Percentiles rank a stretch among this genome's conserved stretches.
Conservation (phyloP, 2,888 invertebrate species). For the Nebria salina region DNA sequence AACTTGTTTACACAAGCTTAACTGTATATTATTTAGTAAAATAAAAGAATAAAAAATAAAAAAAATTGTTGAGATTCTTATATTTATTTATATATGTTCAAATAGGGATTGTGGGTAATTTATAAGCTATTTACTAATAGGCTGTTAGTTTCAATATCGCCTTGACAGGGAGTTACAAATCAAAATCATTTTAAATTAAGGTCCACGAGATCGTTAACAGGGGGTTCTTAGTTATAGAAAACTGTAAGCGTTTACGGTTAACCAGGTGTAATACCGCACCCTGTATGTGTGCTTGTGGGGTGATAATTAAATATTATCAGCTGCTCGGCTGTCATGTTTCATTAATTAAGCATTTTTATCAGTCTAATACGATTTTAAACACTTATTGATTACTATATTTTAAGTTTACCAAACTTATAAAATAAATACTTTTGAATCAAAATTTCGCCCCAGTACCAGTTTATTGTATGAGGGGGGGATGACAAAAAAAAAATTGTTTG, state of each 20-base stretch:
- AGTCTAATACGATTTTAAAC: slow-evolving; percentile 27
- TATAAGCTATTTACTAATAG: slow-evolving; percentile 45
- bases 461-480: neutral
- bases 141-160: slow-evolving; percentile 50
- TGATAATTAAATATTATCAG: slow-evolving; percentile 46
- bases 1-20: no score
- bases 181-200: slow-evolving; percentile 52
- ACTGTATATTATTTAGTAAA: no score
- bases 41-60: no score
- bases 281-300: slow-evolving; percentile 17
- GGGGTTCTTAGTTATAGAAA: neutral
- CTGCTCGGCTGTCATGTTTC: slow-evolving; percentile 42
- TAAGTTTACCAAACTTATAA: neutral
- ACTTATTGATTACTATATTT: neutral
- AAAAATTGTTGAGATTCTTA: no score
- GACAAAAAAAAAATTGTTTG: neutral
- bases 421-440: no score
- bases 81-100: no score
- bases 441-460: no score
- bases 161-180: slow-evolving; percentile 50
- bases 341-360: slow-evolving; percentile 27
- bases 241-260: neutral
- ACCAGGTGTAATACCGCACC: slow-evolving; percentile 3
- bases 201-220: slow-evolving; percentile 49
- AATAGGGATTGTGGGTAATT: no score